Conservation (phyloP, 2,113 vertebrate species). For the Xiphophorus maculatus region DNA sequence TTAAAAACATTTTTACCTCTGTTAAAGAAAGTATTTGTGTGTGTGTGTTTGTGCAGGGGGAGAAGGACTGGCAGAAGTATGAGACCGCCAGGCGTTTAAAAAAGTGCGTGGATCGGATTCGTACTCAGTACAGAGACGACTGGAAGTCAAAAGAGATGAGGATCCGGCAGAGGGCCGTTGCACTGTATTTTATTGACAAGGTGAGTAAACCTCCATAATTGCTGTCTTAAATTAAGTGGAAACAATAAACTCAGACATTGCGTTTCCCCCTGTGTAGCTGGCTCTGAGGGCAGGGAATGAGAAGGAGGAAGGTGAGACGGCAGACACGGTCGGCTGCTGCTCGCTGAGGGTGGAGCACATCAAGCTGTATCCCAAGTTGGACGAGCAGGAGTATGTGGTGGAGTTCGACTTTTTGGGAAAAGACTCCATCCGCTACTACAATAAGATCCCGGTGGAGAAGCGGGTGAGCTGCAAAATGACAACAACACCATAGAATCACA, state of each 20-base stretch:
- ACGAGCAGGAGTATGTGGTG: slow-evolving; percentile 94
- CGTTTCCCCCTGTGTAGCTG: slow-evolving; percentile 77
- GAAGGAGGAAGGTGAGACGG: slow-evolving; percentile 97
- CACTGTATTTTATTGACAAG: slow-evolving; percentile 96
- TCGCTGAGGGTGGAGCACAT: slow-evolving; percentile 96
- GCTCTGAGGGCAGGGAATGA: slow-evolving; percentile 96
- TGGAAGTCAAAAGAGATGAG: slow-evolving; percentile 99
- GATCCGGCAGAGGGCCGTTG: slow-evolving; percentile 94
- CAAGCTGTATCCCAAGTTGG: slow-evolving; percentile 89
- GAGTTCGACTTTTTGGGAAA: slow-evolving; percentile 98
- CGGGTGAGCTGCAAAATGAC: slow-evolving; percentile 81
- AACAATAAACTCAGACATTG: not conserved
- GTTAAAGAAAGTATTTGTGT: no score
- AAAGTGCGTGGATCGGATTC: slow-evolving; percentile 92
- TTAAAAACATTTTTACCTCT: not conserved
- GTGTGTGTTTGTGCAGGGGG: slow-evolving; percentile 81
- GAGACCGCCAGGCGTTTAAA: slow-evolving; percentile 93
- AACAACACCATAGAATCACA: not conserved
- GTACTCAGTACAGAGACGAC: slow-evolving; percentile 91
- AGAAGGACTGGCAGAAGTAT: slow-evolving; percentile 99
- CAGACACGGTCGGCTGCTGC: slow-evolving; percentile 96
- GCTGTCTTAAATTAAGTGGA: not conserved
- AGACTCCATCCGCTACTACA: slow-evolving; percentile 98
- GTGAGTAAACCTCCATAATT: slow-evolving; percentile 70
- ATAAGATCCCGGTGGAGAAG: slow-evolving; percentile 97